Conservation (phyloP, 1,140 invertebrate species). For the Dolichoris vasculosae region DNA sequence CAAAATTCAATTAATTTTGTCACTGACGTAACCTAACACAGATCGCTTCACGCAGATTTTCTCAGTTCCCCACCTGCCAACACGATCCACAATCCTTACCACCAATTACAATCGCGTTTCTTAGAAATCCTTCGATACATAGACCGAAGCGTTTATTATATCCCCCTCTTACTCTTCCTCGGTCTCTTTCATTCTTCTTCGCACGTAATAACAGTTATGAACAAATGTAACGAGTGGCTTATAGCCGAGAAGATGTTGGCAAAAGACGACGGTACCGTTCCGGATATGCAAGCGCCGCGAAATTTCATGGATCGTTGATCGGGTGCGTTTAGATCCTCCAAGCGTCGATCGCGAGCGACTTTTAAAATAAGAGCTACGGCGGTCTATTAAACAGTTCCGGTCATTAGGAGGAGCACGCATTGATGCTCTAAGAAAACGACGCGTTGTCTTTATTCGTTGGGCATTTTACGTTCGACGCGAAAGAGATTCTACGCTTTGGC, state of each 20-base stretch:
- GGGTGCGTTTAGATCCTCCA: neutral
- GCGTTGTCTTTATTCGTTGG: neutral
- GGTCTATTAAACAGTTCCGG: conserved; percentile 39
- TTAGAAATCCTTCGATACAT: neutral
- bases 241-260: neutral
- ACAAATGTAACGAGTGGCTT: neutral
- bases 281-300: conserved; percentile 1
- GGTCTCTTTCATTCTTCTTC: neutral
- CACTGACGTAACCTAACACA: neutral
- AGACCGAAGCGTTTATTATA: neutral
- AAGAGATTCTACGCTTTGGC: neutral
- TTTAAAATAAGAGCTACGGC: neutral
- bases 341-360: neutral
- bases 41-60: neutral
- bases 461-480: neutral
- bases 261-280: neutral
- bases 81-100: neutral
- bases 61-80: neutral
- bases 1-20: neutral
- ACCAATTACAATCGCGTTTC: neutral
- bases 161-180: neutral
- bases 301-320: conserved; percentile 27
- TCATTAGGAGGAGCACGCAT: neutral
- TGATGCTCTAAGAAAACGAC: neutral
- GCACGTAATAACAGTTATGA: neutral